Conservation (phyloP, 2,797 vertebrate genomes). For the Sphenodon punctatus region DNA sequence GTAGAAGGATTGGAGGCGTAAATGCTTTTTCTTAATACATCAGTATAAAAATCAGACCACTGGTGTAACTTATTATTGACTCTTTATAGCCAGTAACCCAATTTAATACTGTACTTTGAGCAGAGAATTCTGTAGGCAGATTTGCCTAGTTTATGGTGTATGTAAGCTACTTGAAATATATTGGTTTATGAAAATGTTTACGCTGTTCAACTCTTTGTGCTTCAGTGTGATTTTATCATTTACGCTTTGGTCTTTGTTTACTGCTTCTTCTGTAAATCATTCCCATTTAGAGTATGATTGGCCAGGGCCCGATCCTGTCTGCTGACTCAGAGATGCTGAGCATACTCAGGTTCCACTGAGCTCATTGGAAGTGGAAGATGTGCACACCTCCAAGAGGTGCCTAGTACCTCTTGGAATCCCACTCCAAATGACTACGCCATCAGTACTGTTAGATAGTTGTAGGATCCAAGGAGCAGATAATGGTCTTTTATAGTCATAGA, state of each 20-base stretch:
- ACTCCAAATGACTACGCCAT: not conserved
- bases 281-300: not conserved
- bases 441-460: not conserved
- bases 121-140: not conserved
- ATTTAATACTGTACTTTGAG: not conserved
- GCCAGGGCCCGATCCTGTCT: not conserved
- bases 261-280: not conserved
- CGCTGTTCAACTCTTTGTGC: not conserved
- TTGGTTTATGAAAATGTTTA: not conserved
- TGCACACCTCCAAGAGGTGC: not conserved
- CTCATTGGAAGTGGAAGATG: conserved; percentile 11
- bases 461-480: not conserved
- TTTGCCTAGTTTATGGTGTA: not conserved
- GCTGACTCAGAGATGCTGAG: not conserved
- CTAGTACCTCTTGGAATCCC: conserved; percentile 2
- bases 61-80: not conserved
- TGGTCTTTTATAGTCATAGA: not conserved
- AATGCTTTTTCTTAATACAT: not conserved
- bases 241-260: not conserved
- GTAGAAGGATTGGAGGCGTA: not conserved
- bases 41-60: not conserved
- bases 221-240: not conserved
- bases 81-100: not conserved
- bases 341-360: not conserved
- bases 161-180: not conserved